Conservation (phyloP, 2,797 vertebrate species). For the Neosilurus hyrtlii region DNA sequence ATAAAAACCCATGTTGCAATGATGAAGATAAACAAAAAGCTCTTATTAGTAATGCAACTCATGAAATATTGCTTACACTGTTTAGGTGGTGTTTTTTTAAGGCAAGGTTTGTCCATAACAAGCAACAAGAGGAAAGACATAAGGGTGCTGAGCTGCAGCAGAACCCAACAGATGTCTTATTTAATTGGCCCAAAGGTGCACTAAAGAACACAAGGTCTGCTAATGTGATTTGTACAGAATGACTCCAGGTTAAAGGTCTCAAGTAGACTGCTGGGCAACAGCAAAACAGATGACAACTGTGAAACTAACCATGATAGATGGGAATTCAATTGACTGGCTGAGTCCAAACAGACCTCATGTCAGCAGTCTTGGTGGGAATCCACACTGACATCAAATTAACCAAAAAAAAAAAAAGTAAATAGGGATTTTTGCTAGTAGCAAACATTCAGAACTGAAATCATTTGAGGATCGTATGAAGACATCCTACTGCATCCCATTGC, state of each 20-base stretch:
- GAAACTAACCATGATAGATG: constrained; percentile 82
- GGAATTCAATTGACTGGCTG: constrained; percentile 75
- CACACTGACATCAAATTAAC: not conserved
- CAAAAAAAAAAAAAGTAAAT: not conserved
- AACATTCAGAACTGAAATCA: not conserved
- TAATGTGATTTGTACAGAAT: constrained; percentile 81
- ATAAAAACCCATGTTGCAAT: constrained; percentile 58
- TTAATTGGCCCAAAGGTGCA: constrained; percentile 70
- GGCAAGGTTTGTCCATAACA: constrained; percentile 56
- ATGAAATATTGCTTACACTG: constrained; percentile 21
- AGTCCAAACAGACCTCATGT: constrained; percentile 53
- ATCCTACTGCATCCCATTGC: not conserved
- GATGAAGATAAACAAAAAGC: constrained; percentile 73
- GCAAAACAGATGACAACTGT: constrained; percentile 76
- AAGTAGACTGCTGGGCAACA: constrained; percentile 69
- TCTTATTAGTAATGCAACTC: constrained; percentile 46
- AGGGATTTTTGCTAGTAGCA: not conserved
- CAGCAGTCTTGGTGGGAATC: constrained; percentile 36
- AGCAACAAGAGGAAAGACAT: constrained; percentile 64
- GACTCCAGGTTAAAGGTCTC: constrained; percentile 78
- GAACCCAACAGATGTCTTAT: constrained; percentile 76
- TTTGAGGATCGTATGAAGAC: not conserved
- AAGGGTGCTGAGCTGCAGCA: constrained; percentile 65
- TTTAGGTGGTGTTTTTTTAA: not conserved
- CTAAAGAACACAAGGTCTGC: constrained; percentile 71